These are phyloP conservation scores for Chirona hameri DNA, from an alignment of 2,888 invertebrate genomes.

Conservation along the genomic window DNA sequence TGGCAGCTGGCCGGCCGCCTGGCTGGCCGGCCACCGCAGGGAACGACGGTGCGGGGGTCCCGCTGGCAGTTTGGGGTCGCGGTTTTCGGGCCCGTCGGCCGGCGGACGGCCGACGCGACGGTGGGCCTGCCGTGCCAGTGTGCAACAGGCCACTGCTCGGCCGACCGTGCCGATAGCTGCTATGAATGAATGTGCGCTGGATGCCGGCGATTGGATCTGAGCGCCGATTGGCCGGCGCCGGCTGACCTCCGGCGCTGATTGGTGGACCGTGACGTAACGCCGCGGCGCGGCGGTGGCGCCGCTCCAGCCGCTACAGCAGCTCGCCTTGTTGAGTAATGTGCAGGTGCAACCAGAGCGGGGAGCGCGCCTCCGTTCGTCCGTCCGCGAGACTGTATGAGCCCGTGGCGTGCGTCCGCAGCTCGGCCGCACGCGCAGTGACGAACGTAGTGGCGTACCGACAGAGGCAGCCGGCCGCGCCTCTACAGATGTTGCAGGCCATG, in stretches of 20 bases:
- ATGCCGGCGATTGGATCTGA: constrained; percentile 2
- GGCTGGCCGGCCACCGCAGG: neutral
- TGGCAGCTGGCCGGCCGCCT: neutral
- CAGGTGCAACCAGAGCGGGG: neutral
- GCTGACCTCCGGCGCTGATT: constrained; percentile 22
- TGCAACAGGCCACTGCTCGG: neutral
- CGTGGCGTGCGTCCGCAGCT: neutral
- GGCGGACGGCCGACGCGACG: neutral
- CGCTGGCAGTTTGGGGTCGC: neutral
- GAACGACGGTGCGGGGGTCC: neutral
- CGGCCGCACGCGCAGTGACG: neutral
- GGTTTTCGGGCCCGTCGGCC: neutral
- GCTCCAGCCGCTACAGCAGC: neutral
- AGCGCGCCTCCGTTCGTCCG: neutral
- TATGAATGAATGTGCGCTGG: constrained; percentile 27
- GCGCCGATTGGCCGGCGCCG: neutral
- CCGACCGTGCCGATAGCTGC: neutral
- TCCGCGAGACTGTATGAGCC: neutral
- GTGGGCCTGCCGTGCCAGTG: neutral
- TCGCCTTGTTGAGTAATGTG: constrained; percentile 7
- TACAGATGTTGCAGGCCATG: neutral
- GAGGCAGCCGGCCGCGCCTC: neutral
- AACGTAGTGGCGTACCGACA: neutral
- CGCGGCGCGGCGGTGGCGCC: constrained; percentile 1
- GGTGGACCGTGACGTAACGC: neutral